Conservation (phyloP, 2,797 vertebrate species). For the Lagocephalus sceleratus region DNA sequence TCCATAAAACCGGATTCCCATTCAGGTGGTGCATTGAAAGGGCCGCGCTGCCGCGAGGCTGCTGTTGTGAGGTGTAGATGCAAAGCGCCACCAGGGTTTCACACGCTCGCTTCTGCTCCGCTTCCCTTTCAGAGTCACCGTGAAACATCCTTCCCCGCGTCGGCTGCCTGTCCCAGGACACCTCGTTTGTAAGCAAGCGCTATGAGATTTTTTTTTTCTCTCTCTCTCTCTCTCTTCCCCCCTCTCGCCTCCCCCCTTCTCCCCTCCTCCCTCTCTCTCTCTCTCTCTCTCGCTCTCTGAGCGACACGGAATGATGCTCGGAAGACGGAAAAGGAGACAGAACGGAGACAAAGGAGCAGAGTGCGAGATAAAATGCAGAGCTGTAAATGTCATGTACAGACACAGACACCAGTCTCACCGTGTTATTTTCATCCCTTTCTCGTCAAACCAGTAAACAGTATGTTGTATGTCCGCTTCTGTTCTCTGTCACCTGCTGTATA, state of each 20-base stretch:
- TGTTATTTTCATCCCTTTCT: constrained; percentile 72
- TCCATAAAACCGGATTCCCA: too few species aligned
- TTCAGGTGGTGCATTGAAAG: background rate
- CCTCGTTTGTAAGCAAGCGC: constrained; percentile 86
- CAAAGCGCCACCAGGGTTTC: constrained; percentile 7
- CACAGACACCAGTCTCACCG: constrained; percentile 89
- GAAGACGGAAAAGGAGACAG: constrained; percentile 46
- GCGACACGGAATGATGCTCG: constrained; percentile 78
- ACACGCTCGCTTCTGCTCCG: constrained; percentile 7
- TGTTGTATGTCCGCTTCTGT: constrained; percentile 65
- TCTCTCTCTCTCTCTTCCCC: background rate
- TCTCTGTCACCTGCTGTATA: constrained; percentile 70
- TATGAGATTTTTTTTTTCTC: constrained; percentile 80
- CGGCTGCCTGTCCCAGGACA: constrained; percentile 83
- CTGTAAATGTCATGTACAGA: constrained; percentile 99
- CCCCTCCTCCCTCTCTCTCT: too few species aligned
- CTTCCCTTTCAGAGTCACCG: constrained; percentile 65
- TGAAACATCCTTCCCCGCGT: constrained; percentile 64
- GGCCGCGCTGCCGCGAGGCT: background rate
- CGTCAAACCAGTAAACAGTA: constrained; percentile 79
- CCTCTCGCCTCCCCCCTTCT: too few species aligned
- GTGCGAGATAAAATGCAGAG: constrained; percentile 63
- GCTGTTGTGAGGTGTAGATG: background rate
- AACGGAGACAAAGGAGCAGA: constrained; percentile 41
- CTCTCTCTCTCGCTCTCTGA: constrained; percentile 75